Percentiles rank a stretch among this genome's conserved stretches.
phyloP scores from a whole-genome alignment of 2,113 vertebrate genomes.

The Osmerus eperlanus region DNA sequence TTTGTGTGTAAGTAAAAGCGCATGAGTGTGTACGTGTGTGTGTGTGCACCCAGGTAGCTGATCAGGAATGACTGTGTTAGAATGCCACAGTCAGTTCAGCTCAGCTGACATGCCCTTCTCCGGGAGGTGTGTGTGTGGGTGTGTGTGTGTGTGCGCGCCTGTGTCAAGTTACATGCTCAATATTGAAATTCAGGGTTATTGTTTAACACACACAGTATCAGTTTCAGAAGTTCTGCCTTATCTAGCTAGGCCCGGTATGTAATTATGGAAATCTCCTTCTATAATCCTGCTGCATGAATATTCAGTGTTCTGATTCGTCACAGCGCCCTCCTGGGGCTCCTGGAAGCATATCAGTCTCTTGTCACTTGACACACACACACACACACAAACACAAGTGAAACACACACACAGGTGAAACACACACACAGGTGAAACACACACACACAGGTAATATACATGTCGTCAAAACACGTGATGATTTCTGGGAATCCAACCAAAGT shows the following conservation, averaged over 20 bases:
- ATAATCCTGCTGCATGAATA: constrained; percentile 42
- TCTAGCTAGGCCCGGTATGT: constrained; percentile 52
- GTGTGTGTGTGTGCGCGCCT: too few species aligned
- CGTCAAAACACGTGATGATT: background rate
- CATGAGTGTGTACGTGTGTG: background rate
- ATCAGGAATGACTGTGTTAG: constrained; percentile 56
- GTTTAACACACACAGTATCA: constrained; percentile 11
- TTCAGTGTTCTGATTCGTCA: constrained; percentile 40
- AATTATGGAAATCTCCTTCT: constrained; percentile 48
- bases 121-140: background rate
- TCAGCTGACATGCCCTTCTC: constrained; percentile 10
- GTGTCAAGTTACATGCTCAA: too few species aligned
- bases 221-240: constrained; percentile 33
- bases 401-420: too few species aligned
- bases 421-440: too few species aligned
- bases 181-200: background rate
- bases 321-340: constrained; percentile 20
- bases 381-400: background rate
- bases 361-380: constrained; percentile 25
- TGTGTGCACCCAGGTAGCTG: constrained; percentile 38
- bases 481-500: background rate
- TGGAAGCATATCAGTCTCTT: constrained; percentile 42
- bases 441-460: background rate
- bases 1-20: background rate
- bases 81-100: constrained; percentile 57